Evolutionary conservation across 1,140 invertebrate genomes (phyloP), one percentile per base, ranked within the genome.

Genomic region (Pteromalus puparum): DNA sequence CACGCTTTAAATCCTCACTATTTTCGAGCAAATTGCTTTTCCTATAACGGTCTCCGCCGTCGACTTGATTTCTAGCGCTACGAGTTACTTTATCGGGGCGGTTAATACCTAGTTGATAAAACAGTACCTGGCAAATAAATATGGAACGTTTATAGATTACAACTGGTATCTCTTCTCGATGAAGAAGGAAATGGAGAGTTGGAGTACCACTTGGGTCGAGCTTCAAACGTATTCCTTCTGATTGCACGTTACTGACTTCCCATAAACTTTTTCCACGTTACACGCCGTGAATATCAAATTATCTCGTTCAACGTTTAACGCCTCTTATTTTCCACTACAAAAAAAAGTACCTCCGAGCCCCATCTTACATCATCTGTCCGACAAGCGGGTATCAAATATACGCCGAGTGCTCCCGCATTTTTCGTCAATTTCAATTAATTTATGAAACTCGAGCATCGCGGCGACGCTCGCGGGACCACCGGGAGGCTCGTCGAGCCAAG

Each of bases 11-110:
- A 82, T 82, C 82, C 78, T 85, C 78, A 67, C 80, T 30, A 65
- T 82, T 78, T 85, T 61, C 30, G n/a, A 42, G 48, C 46, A 78
- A 82, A 72, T 81, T 84, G 34, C 78, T 75, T 85, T 77, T 67
- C 80, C 26, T 81, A 24, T 81, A 79, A 85, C 72, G 83, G 77
- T 48, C 75, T 74, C 75, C 67, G 26, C 34, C 2, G 38, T 42
- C n/a, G 26, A 67, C 78, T 65, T 75, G 30, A 81, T 81, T 61
- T 75, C 21, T 77, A 81, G 76, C 74, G 73, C 34, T 38, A 24
- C 65, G 9, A 26, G 42, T 79, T 80, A 34, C 68, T 21, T 18
- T 46, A 30, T 70, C 53, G 53, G 18, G 2, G 53, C 53, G 53
- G 21, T 4, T 48, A 48, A 48, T 48, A n/a, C n/a, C n/a, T n/a